phyloP scores from a whole-genome alignment of 2,113 vertebrate species.

The Hymenochirus boettgeri region DNA sequence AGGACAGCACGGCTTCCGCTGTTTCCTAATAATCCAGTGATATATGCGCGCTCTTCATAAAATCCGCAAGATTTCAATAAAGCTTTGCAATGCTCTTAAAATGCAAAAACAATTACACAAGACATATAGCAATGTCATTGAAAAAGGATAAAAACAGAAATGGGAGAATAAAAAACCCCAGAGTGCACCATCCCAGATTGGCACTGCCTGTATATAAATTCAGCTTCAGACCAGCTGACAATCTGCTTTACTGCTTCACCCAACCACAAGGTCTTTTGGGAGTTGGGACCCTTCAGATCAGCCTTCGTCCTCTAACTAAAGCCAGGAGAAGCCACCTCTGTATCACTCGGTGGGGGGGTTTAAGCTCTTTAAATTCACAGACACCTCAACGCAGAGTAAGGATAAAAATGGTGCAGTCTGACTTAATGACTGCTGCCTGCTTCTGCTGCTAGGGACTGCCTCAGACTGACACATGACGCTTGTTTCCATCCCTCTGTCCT shows the following conservation, averaged over 20 bases:
- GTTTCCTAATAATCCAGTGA: constrained; percentile 52
- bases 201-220: constrained; percentile 36
- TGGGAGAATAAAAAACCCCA: too few relatives aligned
- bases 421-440: constrained; percentile 56
- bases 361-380: constrained; percentile 52
- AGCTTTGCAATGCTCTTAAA: not conserved
- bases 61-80: constrained; percentile 49
- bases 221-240: constrained; percentile 49
- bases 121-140: constrained; percentile 24
- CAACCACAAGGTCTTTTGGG: constrained; percentile 52
- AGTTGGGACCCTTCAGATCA: constrained; percentile 61
- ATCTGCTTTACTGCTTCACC: constrained; percentile 50
- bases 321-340: constrained; percentile 59
- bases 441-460: constrained; percentile 40
- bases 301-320: constrained; percentile 55
- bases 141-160: constrained; percentile 11
- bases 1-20: constrained; percentile 44
- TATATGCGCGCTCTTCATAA: constrained; percentile 56
- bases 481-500: constrained; percentile 41
- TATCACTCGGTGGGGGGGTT: constrained; percentile 43
- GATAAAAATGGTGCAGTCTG: constrained; percentile 77
- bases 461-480: constrained; percentile 48
- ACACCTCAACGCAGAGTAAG: constrained; percentile 58
- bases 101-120: not conserved
- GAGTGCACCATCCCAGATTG: constrained; percentile 40